phyloP scores from a whole-genome alignment of 2,797 vertebrate genomes.

The Argyrosomus regius region DNA sequence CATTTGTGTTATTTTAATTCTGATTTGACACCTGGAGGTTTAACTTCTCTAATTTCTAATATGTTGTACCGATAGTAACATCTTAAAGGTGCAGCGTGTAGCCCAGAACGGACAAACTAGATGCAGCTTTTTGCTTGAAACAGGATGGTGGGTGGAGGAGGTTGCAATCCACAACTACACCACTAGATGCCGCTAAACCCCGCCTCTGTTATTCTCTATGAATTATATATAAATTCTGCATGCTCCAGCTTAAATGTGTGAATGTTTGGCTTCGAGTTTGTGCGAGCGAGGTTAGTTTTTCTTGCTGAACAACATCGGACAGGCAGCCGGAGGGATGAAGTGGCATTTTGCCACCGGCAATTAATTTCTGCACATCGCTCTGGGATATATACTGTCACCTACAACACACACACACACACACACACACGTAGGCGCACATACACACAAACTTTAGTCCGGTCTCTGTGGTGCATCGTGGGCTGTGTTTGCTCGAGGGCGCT shows the following conservation, averaged over 20 bases:
- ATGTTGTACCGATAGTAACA: too few relatives aligned
- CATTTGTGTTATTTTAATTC: too few relatives aligned
- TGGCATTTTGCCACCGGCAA: conserved; percentile 53
- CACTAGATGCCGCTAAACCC: too few relatives aligned
- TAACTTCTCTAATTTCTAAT: too few relatives aligned
- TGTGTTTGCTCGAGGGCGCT: conserved; percentile 23
- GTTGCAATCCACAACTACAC: too few relatives aligned
- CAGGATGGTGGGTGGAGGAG: not conserved
- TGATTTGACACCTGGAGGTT: too few relatives aligned
- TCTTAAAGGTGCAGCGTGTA: too few relatives aligned
- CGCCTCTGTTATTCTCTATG: not conserved
- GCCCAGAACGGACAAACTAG: too few relatives aligned
- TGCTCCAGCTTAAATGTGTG: not conserved
- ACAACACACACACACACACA: not conserved
- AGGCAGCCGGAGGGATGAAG: conserved; percentile 36
- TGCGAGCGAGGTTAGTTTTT: not conserved
- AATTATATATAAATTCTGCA: not conserved
- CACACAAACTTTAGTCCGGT: conserved; percentile 1
- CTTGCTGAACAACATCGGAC: conserved; percentile 11
- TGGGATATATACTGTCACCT: not conserved
- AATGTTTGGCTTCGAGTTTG: not conserved
- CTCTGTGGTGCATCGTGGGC: conserved; percentile 30
- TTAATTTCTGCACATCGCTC: conserved; percentile 34
- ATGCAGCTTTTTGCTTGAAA: too few relatives aligned
- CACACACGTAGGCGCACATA: not conserved